Conservation (phyloP, 23 tunicate species). For the Clavelina lepadiformis region DNA sequence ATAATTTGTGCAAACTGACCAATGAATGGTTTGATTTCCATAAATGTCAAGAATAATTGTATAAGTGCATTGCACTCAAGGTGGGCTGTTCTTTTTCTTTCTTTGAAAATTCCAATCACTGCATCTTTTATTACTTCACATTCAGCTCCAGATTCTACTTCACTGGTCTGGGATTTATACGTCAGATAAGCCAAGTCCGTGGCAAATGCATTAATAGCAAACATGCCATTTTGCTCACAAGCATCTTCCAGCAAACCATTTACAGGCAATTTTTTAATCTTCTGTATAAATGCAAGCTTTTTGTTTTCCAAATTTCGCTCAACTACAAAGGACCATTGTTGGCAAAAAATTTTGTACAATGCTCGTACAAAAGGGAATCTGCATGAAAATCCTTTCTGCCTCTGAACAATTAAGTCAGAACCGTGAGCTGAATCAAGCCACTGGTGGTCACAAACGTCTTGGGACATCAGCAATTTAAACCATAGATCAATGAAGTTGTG, state of each 20-base stretch:
- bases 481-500: neutral
- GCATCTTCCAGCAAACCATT: neutral
- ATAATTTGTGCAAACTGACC: conserved; percentile 25
- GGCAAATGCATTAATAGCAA: conserved; percentile 1
- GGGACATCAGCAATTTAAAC: conserved; percentile 3
- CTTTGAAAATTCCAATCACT: conserved; percentile 1
- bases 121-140: conserved; percentile 1
- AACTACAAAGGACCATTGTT: conserved; percentile 18
- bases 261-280: neutral
- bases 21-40: conserved; percentile 9
- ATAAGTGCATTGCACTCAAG: conserved; percentile 31
- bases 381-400: conserved; percentile 8
- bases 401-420: conserved; percentile 1
- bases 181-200: conserved; percentile 12
- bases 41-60: conserved; percentile 24
- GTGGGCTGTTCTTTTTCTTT: neutral
- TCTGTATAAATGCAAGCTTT: neutral
- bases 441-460: neutral
- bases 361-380: conserved; percentile 24
- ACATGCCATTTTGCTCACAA: neutral
- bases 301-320: neutral
- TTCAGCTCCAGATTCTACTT: neutral
- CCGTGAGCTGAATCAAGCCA: neutral
- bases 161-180: conserved; percentile 15
- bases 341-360: neutral